These are phyloP conservation scores for Corbicula japonica DNA, from an alignment of 2,888 invertebrate genomes.

Conservation along the genomic window DNA sequence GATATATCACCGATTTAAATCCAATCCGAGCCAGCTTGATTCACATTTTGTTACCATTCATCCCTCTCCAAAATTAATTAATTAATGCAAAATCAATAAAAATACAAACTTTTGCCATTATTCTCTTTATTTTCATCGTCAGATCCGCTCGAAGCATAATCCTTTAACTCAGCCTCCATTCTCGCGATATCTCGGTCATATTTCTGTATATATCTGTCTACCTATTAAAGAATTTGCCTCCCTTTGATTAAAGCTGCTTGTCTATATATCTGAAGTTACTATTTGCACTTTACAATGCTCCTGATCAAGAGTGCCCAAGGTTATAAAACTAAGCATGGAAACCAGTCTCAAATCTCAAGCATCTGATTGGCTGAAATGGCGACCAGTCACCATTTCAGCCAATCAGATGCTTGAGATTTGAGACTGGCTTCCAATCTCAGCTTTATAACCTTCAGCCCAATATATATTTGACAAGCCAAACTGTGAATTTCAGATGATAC, in stretches of 20 bases:
- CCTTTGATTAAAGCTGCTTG: background rate
- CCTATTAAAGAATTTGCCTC: slow-evolving; percentile 26
- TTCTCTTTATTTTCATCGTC: slow-evolving; percentile 64
- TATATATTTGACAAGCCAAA: too few species aligned
- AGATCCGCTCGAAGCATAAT: slow-evolving; percentile 42
- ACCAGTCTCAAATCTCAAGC: too few species aligned
- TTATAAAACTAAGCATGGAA: too few species aligned
- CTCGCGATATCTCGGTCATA: slow-evolving; percentile 62
- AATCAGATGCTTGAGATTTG: too few species aligned
- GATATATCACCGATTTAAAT: too few species aligned
- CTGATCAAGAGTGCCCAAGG: too few species aligned
- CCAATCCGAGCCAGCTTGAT: slow-evolving; percentile 1
- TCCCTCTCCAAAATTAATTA: background rate
- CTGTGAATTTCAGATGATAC: too few species aligned
- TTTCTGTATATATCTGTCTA: slow-evolving; percentile 63
- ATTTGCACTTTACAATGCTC: background rate
- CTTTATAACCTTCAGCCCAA: too few species aligned
- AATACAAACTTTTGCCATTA: slow-evolving; percentile 60
- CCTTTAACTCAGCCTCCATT: slow-evolving; percentile 58
- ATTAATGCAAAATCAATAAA: slow-evolving; percentile 9
- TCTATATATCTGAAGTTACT: too few species aligned
- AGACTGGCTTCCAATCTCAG: too few species aligned
- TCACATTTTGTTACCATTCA: background rate
- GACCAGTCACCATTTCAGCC: too few species aligned
- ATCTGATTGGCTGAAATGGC: too few species aligned